A percentile compares a stretch with the other conserved stretches of the same genome.
Conservation (phyloP, 92 coral and sea anemone genomes). For the Montipora capitata region DNA sequence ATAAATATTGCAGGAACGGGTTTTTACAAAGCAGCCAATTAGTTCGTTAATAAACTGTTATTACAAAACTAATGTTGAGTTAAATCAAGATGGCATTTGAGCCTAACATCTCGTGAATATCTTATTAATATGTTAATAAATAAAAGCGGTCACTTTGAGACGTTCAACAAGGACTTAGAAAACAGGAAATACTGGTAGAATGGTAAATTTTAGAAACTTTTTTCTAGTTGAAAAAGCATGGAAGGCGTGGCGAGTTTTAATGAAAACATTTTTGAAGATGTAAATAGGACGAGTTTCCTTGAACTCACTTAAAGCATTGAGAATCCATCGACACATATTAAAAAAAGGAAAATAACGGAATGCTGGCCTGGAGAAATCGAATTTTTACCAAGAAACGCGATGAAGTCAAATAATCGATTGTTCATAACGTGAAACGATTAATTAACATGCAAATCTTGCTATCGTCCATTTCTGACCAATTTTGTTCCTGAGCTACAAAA, state of each 20-base stretch:
- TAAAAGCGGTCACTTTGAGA: slow-evolving; percentile 53
- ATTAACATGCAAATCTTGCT: neutral
- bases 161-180: slow-evolving; percentile 24
- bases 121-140: slow-evolving; percentile 42
- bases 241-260: slow-evolving; percentile 20
- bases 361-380: slow-evolving; percentile 4
- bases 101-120: slow-evolving; percentile 22
- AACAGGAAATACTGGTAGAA: slow-evolving; percentile 42
- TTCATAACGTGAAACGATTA: too few relatives aligned
- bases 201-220: slow-evolving; percentile 41
- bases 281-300: too few relatives aligned
- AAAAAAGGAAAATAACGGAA: slow-evolving; percentile 15
- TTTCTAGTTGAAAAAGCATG: slow-evolving; percentile 21
- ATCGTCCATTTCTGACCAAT: slow-evolving; percentile 12
- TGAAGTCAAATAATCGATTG: slow-evolving; percentile 24
- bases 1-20: neutral
- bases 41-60: slow-evolving; percentile 26
- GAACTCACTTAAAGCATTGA: too few relatives aligned
- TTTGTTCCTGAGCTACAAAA: neutral
- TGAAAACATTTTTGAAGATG: too few relatives aligned
- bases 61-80: slow-evolving; percentile 6
- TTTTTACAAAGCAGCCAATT: slow-evolving; percentile 36
- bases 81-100: slow-evolving; percentile 15
- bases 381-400: neutral
- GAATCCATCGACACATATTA: slow-evolving; percentile 8